phyloP scores from a whole-genome alignment of 2,113 vertebrate species.

The Genyomyrus donnyi region DNA sequence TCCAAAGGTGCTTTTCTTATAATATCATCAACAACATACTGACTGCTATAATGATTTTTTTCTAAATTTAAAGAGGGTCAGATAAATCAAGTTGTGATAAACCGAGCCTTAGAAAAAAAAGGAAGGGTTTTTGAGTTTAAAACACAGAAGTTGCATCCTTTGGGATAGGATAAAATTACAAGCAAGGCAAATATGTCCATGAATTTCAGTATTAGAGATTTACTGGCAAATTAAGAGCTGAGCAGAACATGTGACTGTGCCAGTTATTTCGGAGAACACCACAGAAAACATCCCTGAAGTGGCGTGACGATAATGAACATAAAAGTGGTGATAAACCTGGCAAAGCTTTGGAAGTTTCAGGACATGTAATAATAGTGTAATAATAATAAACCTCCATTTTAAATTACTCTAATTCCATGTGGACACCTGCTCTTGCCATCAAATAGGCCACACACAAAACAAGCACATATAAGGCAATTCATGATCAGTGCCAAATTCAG shows the following conservation, averaged over 20 bases:
- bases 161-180: background rate
- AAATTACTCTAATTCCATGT: constrained; percentile 60
- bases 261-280: constrained; percentile 57
- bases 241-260: constrained; percentile 34
- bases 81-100: background rate
- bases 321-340: constrained; percentile 61
- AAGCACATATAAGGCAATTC: constrained; percentile 36
- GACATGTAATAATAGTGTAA: constrained; percentile 50
- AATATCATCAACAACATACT: background rate
- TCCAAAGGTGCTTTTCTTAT: background rate
- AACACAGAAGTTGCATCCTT: background rate
- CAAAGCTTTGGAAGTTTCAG: constrained; percentile 43
- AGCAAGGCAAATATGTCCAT: background rate
- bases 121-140: background rate
- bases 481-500: constrained; percentile 29
- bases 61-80: background rate
- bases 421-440: constrained; percentile 48
- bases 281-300: constrained; percentile 62
- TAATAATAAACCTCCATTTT: constrained; percentile 44
- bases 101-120: background rate
- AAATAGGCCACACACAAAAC: constrained; percentile 51
- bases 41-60: background rate
- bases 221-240: constrained; percentile 4
- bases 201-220: background rate
- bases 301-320: constrained; percentile 66